Conservation (phyloP, 2,797 vertebrate genomes). For the Parambassis ranga region DNA sequence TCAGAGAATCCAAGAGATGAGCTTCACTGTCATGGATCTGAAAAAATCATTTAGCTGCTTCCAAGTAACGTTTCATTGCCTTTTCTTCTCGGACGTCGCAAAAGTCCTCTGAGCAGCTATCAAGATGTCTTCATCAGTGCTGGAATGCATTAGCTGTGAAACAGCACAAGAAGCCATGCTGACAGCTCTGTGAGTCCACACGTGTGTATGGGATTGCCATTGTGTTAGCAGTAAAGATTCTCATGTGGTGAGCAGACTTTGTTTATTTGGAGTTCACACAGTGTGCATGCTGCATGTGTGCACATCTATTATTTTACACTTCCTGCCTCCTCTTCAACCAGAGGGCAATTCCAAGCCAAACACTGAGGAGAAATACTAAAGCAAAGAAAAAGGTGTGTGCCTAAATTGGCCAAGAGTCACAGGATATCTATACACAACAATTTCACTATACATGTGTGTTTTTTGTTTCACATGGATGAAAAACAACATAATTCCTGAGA, state of each 20-base stretch:
- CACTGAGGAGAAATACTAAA: background rate
- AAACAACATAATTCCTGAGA: no score
- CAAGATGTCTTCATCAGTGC: conserved; percentile 28
- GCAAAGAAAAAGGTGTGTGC: background rate
- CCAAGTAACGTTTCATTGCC: conserved; percentile 1
- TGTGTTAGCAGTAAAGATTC: conserved; percentile 25
- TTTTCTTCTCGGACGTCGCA: conserved; percentile 18
- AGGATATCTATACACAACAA: no score
- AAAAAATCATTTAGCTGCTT: conserved; percentile 24
- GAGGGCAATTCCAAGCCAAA: conserved; percentile 10
- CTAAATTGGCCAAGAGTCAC: background rate
- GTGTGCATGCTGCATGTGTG: background rate
- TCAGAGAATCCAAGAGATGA: conserved; percentile 22
- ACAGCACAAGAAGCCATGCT: background rate
- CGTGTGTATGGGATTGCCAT: background rate
- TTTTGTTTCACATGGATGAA: no score
- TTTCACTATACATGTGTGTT: no score
- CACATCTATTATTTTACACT: conserved; percentile 15
- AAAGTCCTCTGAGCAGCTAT: conserved; percentile 13
- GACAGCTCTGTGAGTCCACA: background rate
- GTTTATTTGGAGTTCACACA: conserved; percentile 33
- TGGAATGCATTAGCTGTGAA: conserved; percentile 20
- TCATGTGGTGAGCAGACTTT: conserved; percentile 51
- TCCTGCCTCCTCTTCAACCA: background rate
- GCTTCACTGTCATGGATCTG: background rate